Conservation (phyloP, 2,797 vertebrate species). For the Chelon auratus region DNA sequence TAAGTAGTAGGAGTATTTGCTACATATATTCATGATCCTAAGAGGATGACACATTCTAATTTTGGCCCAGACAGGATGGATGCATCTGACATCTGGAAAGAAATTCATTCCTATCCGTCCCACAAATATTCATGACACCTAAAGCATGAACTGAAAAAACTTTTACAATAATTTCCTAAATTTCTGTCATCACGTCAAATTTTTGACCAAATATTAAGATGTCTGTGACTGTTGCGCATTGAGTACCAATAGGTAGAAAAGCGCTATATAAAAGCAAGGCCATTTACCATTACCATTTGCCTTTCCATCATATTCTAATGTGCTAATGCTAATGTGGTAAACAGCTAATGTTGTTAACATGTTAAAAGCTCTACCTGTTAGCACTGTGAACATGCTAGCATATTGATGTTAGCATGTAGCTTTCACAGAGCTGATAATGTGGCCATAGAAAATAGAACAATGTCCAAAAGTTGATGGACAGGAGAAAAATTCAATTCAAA, state of each 20-base stretch:
- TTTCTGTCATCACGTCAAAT: too few relatives aligned
- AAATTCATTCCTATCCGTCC: too few relatives aligned
- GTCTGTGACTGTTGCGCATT: too few relatives aligned
- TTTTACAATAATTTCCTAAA: too few relatives aligned
- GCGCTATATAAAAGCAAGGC: too few relatives aligned
- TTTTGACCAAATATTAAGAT: neutral
- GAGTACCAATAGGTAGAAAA: too few relatives aligned
- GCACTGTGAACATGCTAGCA: too few relatives aligned
- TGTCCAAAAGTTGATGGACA: slow-evolving; percentile 5
- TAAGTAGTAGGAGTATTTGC: neutral
- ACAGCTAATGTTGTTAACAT: neutral
- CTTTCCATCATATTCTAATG: neutral
- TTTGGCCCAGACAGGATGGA: neutral
- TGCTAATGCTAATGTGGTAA: neutral
- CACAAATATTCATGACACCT: neutral
- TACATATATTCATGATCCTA: neutral
- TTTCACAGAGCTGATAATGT: neutral
- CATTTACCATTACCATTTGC: too few relatives aligned
- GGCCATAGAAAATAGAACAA: neutral
- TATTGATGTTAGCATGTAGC: neutral
- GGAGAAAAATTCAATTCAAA: neutral
- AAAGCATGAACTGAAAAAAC: neutral
- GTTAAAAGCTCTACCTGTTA: neutral
- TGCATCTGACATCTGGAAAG: too few relatives aligned
- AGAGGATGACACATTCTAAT: neutral